Evolutionary conservation across 2,797 vertebrate genomes (phyloP).

Genomic region (Cygnus olor): DNA sequence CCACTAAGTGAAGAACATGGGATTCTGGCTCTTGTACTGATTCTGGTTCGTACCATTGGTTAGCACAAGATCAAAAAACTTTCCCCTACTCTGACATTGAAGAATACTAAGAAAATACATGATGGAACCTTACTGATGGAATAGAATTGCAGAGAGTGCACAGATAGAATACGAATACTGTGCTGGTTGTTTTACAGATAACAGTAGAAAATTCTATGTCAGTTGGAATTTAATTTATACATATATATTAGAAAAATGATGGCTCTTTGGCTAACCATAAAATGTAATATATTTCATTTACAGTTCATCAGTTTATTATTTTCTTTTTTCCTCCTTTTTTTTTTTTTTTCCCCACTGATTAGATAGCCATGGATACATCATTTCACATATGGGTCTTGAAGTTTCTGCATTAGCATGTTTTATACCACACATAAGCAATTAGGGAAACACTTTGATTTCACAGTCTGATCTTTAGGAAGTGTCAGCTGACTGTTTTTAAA

Average conservation of each 20-base stretch:
- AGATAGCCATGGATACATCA: background rate
- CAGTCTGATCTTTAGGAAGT: background rate
- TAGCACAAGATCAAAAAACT: background rate
- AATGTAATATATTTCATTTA: background rate
- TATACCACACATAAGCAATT: background rate
- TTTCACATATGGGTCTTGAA: background rate
- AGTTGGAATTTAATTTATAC: background rate
- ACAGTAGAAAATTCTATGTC: background rate
- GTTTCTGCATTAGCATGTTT: background rate
- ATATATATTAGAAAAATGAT: background rate
- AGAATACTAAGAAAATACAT: background rate
- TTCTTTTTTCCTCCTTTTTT: background rate
- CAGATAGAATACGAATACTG: background rate
- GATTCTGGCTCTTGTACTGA: background rate
- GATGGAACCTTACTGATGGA: background rate
- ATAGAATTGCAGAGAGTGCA: background rate
- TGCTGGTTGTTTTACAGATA: background rate
- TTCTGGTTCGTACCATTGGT: background rate
- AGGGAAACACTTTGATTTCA: background rate
- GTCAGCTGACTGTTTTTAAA: background rate
- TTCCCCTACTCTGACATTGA: background rate
- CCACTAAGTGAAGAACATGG: background rate
- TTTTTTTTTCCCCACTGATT: background rate
- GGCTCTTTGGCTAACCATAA: background rate
- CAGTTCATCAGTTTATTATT: background rate